phyloP scores from a whole-genome alignment of 2,797 vertebrate genomes.

The Neoniphon sammara region DNA sequence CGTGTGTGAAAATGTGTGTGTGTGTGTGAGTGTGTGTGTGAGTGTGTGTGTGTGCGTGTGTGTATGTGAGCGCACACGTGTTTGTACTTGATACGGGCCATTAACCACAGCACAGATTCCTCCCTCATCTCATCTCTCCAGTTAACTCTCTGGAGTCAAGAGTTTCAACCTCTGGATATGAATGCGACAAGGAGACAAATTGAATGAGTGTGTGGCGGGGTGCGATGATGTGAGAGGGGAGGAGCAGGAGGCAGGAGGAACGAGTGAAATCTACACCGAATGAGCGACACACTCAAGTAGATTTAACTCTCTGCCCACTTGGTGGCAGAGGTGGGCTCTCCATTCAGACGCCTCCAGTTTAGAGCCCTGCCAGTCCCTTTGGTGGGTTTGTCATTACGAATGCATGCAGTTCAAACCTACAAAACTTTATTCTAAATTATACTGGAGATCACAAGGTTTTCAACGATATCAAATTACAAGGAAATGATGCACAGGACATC shows the following conservation, averaged over 20 bases:
- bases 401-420: too few relatives aligned
- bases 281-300: conserved; percentile 30
- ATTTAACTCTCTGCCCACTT: conserved; percentile 61
- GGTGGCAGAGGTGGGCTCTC: conserved; percentile 61
- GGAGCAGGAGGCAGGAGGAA: conserved; percentile 18
- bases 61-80: conserved; percentile 38
- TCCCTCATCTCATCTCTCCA: conserved; percentile 76
- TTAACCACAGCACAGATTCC: conserved; percentile 79
- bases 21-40: conserved; percentile 6
- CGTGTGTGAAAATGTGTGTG: conserved; percentile 13
- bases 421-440: too few relatives aligned
- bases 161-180: conserved; percentile 75
- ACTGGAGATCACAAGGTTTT: too few relatives aligned
- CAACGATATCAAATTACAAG: too few relatives aligned
- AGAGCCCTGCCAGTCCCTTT: too few relatives aligned
- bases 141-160: conserved; percentile 76
- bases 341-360: conserved; percentile 35
- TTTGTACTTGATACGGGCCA: conserved; percentile 75
- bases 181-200: conserved; percentile 73
- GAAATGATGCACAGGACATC: too few relatives aligned
- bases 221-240: conserved; percentile 15
- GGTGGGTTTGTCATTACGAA: too few relatives aligned
- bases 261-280: conserved; percentile 33
- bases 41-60: conserved; percentile 5
- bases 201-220: conserved; percentile 63